These are phyloP conservation scores for Helicolenus hilgendorfi DNA, from an alignment of 2,797 vertebrate genomes.

Conservation along the genomic window DNA sequence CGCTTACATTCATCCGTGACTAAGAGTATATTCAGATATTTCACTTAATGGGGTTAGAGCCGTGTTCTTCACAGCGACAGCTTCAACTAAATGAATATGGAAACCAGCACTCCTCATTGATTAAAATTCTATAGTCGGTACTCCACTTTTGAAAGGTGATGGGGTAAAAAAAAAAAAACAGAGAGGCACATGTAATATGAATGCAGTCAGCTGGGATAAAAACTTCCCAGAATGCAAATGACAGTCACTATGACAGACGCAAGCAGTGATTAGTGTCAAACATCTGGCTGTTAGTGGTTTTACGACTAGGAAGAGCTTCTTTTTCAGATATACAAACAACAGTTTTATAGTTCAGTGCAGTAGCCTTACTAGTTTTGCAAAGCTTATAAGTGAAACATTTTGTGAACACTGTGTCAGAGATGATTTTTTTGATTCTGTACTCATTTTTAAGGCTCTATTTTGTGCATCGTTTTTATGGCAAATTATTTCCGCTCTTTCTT, in stretches of 20 bases:
- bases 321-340: slow-evolving; percentile 6
- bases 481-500: neutral
- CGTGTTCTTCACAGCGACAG: neutral
- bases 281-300: slow-evolving; percentile 6
- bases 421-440: neutral
- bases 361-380: neutral
- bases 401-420: neutral
- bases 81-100: slow-evolving; percentile 17
- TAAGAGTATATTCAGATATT: slow-evolving; percentile 19
- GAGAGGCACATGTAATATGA: slow-evolving; percentile 9
- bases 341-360: neutral
- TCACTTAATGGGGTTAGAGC: neutral
- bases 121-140: slow-evolving; percentile 22
- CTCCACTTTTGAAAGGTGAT: slow-evolving; percentile 14
- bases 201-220: slow-evolving; percentile 26
- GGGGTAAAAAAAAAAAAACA: neutral
- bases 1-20: neutral
- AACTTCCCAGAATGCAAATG: slow-evolving; percentile 46
- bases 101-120: slow-evolving; percentile 33
- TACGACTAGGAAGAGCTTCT: slow-evolving; percentile 6
- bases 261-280: slow-evolving; percentile 8
- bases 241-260: neutral
- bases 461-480: neutral
- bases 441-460: neutral
- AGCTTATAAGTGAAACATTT: neutral